phyloP scores from a whole-genome alignment of 2,113 vertebrate genomes.

The Lipophrys pholis region DNA sequence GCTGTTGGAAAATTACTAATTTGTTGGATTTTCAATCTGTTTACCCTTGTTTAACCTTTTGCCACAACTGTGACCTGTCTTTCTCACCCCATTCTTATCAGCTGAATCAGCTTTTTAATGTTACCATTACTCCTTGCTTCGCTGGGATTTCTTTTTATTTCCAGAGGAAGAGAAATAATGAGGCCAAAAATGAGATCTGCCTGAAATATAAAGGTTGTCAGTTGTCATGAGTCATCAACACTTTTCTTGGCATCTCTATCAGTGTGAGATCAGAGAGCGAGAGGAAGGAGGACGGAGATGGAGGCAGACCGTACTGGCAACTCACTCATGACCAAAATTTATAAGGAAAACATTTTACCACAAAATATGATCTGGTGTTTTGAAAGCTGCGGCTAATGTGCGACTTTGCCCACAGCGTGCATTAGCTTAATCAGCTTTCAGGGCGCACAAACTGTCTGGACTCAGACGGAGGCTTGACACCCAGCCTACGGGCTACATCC shows the following conservation, averaged over 20 bases:
- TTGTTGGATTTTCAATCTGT: not conserved
- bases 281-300: constrained; percentile 1
- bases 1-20: not conserved
- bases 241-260: constrained; percentile 46
- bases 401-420: constrained; percentile 48
- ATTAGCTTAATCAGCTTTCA: constrained; percentile 59
- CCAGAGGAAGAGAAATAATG: constrained; percentile 38
- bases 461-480: constrained; percentile 50
- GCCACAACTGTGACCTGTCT: not conserved
- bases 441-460: constrained; percentile 46
- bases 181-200: constrained; percentile 16
- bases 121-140: constrained; percentile 29
- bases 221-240: constrained; percentile 55
- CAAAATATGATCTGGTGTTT: constrained; percentile 72
- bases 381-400: constrained; percentile 72
- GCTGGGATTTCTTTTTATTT: constrained; percentile 45
- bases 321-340: constrained; percentile 68
- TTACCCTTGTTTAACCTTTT: constrained; percentile 28
- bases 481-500: constrained; percentile 32
- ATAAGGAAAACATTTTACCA: constrained; percentile 70
- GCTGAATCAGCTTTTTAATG: constrained; percentile 29
- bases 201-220: constrained; percentile 51
- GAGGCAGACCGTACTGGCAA: constrained; percentile 28
- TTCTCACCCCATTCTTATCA: constrained; percentile 36
- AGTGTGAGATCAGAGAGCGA: constrained; percentile 42